Evolutionary conservation across 1,140 invertebrate genomes (phyloP), one percentile per base, ranked within the genome.

Genomic region (Penaeus indicus): DNA sequence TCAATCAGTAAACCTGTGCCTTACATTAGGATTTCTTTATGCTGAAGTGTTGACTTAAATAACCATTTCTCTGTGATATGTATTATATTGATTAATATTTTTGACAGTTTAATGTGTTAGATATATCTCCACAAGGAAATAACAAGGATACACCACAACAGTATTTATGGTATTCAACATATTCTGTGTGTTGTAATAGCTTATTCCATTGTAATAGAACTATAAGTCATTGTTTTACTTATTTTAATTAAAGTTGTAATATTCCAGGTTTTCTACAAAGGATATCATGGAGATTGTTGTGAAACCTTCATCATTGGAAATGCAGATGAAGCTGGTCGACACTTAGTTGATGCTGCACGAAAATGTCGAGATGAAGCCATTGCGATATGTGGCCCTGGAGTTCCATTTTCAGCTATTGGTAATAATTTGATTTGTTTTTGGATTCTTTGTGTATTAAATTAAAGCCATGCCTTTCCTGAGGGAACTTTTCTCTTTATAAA

Each of bases 231-330:
- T 1, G 16, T 54, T 19, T 47, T 22, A 25, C 25, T 10, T 69
- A 67, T 21, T 67, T 63, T 25, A 25, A 64, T 22, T 54, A 13
- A 54, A 72, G 27, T 89, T 89, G 61, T 75, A 89, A 89, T 90
- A 27, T 93, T 93, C 67, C 92, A 98, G 97, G 96, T 98, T 7
- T 98, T 93, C 92, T 94, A 94, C 5, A 95, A 97, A 92, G 97
- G 97, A 38, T 97, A 95, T 93, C 98, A 99, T 94, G 98, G 98
- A 67, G 98, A 99, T 93, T 97, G 97, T 92, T 98, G 97, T 32
- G 94, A 95, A 92, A 99, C 97, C 38, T 98, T 96, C 94, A 91
- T 95, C 61, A 94, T 99, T 78, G 97, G 97, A 3, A 92, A 96
- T 90, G 96, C 97, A 1, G 97, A 98, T 93, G 93, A 95, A 21